Percentiles rank a stretch among this genome's conserved stretches.
These are phyloP conservation scores for Sitobion miscanthi DNA, from an alignment of 1,140 invertebrate species.

Conservation along the genomic window DNA sequence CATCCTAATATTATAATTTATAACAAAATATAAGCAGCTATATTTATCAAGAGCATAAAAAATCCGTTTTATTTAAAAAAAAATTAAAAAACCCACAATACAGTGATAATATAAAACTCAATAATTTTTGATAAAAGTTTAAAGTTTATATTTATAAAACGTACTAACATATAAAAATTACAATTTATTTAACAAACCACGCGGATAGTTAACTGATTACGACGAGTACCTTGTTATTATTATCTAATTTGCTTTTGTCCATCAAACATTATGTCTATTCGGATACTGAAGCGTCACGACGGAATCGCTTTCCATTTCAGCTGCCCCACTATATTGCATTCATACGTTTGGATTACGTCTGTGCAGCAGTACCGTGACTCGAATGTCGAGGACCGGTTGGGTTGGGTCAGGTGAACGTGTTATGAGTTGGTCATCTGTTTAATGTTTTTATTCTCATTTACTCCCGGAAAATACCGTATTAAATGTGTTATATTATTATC, in stretches of 20 bases:
- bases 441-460: neutral
- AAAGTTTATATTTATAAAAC: neutral
- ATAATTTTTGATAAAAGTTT: neutral
- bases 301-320: slow-evolving; percentile 54
- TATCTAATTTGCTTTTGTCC: slow-evolving; percentile 55
- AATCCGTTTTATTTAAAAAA: neutral
- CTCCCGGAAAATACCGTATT: neutral
- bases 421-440: slow-evolving; percentile 24
- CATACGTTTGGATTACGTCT: slow-evolving; percentile 46
- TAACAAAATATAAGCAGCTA: neutral
- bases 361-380: slow-evolving; percentile 48
- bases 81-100: neutral
- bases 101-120: neutral
- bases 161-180: neutral
- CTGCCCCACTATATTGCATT: slow-evolving; percentile 49
- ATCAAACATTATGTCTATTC: slow-evolving; percentile 53
- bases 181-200: slow-evolving; percentile 4
- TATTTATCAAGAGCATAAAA: neutral
- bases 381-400: slow-evolving; percentile 54
- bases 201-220: neutral
- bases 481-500: slow-evolving; percentile 1
- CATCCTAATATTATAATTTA: neutral
- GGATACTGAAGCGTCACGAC: slow-evolving; percentile 53
- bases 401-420: slow-evolving; percentile 56
- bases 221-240: neutral